Percentiles rank a stretch among this genome's conserved stretches.
phyloP scores from a whole-genome alignment of 2,113 vertebrate genomes.

The Hystrix brachyura region DNA sequence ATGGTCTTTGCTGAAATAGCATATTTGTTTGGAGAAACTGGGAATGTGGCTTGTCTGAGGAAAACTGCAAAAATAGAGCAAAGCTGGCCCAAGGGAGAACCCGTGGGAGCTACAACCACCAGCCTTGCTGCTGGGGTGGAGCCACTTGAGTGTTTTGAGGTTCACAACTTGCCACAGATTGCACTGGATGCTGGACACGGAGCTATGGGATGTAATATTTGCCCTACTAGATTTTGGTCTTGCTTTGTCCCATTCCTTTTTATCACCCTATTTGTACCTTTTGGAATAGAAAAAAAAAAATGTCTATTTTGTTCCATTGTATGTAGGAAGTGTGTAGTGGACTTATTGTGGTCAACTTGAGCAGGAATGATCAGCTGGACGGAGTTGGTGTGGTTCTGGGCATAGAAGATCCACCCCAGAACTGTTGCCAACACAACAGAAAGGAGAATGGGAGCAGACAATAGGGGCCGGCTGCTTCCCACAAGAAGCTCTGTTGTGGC shows the following conservation, averaged over 20 bases:
- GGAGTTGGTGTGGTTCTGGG: too few relatives aligned
- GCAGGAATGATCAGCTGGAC: too few relatives aligned
- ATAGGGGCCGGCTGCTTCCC: too few relatives aligned
- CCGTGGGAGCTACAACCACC: not conserved
- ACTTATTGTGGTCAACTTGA: too few relatives aligned
- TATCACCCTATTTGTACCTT: not conserved
- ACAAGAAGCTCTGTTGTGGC: too few relatives aligned
- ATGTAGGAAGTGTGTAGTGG: not conserved
- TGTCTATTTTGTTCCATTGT: not conserved
- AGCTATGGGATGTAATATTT: not conserved
- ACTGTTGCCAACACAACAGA: too few relatives aligned
- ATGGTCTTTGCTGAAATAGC: not conserved
- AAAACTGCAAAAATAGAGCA: not conserved
- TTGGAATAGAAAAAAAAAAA: not conserved
- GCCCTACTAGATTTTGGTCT: too few relatives aligned
- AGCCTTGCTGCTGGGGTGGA: not conserved
- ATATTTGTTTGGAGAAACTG: not conserved
- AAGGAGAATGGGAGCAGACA: too few relatives aligned
- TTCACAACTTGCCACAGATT: not conserved
- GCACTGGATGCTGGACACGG: not conserved
- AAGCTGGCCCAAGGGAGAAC: not conserved
- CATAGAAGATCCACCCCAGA: too few relatives aligned
- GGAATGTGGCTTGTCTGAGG: not conserved
- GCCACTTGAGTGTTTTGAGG: not conserved
- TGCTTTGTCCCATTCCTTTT: not conserved